phyloP scores from a whole-genome alignment of 92 coral and sea anemone genomes.

The Phymanthus crucifer region DNA sequence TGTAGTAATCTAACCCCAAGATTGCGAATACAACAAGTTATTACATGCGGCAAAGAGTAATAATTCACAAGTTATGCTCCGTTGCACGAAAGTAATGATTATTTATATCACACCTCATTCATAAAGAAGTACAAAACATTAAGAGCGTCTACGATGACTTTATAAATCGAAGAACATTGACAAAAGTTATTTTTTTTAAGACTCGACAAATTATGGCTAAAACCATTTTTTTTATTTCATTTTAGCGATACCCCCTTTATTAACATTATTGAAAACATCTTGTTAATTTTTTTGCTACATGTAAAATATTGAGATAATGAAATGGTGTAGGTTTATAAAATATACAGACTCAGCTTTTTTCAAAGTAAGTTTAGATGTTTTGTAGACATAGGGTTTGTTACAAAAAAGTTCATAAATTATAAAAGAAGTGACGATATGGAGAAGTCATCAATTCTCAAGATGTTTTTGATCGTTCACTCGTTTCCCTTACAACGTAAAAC shows the following conservation, averaged over 20 bases:
- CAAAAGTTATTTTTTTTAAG: background rate
- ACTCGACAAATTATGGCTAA: background rate
- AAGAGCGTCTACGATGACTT: background rate
- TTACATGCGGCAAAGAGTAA: background rate
- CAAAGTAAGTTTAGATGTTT: background rate
- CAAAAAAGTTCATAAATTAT: slow-evolving; percentile 22
- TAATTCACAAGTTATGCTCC: background rate
- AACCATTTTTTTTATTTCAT: background rate
- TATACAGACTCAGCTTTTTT: background rate
- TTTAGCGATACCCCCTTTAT: background rate
- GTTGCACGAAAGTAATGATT: background rate
- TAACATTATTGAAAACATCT: background rate
- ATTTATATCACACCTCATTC: background rate
- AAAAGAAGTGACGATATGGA: slow-evolving; percentile 2
- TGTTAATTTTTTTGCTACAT: background rate
- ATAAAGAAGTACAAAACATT: background rate
- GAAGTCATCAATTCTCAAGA: slow-evolving; percentile 30
- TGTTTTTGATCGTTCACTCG: slow-evolving; percentile 35
- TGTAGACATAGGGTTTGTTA: background rate
- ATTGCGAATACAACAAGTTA: background rate
- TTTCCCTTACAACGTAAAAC: slow-evolving; percentile 16
- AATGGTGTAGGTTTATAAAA: background rate
- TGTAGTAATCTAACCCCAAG: background rate
- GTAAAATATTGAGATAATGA: background rate
- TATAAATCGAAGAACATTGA: background rate